Base-by-base conservation (phyloP, 2,888 invertebrate genomes). In the Stenodera caucasica region DNA sequence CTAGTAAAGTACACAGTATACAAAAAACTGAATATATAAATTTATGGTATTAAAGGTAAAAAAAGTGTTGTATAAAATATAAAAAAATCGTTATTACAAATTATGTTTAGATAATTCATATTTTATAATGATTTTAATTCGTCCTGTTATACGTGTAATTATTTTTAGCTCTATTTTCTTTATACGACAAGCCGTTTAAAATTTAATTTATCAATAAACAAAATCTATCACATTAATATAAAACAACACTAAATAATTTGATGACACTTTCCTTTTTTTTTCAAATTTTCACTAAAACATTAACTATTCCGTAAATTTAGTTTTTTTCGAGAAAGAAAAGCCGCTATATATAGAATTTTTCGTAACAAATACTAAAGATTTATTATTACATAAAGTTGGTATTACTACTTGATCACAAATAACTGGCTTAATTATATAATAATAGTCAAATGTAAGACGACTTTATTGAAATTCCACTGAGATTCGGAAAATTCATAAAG, bases 61-160 rank as follows among this genome's bases (percentile, higher is more conserved):
- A 67, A 67, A 66, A 65, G 61, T 66, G 64, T 59, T 60, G 65
- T 67, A 68, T 66, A 68, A 66, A 61, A 61, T 53, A 67, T 65
- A 57, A 67, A 66, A 67, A 67, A 62, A 67, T 66, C 62, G 65
- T 55, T 66, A 61, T 64, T 55, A 62, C 49, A 64, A 67, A 64
- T 61, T 45, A 49, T 57, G 60, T 50, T 50, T 26, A 52, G 30
- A 32, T 32, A 51, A 51, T n/a, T n/a, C n/a, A 45, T 45, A 45
- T 21, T n/a, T 15, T 15, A n/a, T 9, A 14, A 18, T 45, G 9
- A 8, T n/a, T 45, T 21, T 45, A 45, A 45, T 45, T 45, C 49
- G 49, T 45, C 49, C 18, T 8, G n/a, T 40, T 45, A n/a, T 45
- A n/a, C 9, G n/a, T 45, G 49, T 45, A 18, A 32, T 26, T 26